Conservation (phyloP, 2,113 vertebrate genomes). For the Calyptomena viridis region DNA sequence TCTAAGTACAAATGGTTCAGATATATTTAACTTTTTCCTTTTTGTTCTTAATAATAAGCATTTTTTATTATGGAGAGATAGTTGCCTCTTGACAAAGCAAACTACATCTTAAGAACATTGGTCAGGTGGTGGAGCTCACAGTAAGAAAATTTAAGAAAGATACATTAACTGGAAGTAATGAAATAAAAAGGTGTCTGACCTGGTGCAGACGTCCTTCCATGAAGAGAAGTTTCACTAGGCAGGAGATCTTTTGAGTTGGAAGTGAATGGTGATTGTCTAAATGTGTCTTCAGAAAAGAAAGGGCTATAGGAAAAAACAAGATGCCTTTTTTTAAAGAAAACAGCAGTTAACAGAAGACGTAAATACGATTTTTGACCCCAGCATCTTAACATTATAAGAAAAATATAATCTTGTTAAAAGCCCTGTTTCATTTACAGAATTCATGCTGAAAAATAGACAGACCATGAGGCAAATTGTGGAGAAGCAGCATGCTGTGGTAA, state of each 20-base stretch:
- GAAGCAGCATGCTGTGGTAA: not conserved
- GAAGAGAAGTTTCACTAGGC: slow-evolving; percentile 83
- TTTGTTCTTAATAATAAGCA: not conserved
- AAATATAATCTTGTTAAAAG: not conserved
- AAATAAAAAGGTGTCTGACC: slow-evolving; percentile 74
- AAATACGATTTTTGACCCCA: not conserved
- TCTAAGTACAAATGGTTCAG: not conserved
- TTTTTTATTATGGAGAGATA: not conserved
- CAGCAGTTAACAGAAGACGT: not conserved
- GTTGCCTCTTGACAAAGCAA: not conserved
- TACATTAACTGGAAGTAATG: not conserved
- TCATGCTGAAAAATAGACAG: not conserved
- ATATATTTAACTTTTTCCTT: not conserved
- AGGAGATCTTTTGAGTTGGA: slow-evolving; percentile 91
- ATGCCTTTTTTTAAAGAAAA: slow-evolving; percentile 20
- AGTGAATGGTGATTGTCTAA: slow-evolving; percentile 98
- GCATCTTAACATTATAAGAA: not conserved
- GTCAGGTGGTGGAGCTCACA: not conserved
- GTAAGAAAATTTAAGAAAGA: not conserved
- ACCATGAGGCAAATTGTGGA: not conserved
- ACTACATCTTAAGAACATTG: not conserved
- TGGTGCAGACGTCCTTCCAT: slow-evolving; percentile 80
- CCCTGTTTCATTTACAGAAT: not conserved
- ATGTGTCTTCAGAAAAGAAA: slow-evolving; percentile 92
- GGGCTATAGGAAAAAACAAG: slow-evolving; percentile 78